Percentiles rank a stretch among this genome's conserved stretches.
These are phyloP conservation scores for Acropora yongei DNA, from an alignment of 64 coral and sea anemone genomes.

Conservation along the genomic window DNA sequence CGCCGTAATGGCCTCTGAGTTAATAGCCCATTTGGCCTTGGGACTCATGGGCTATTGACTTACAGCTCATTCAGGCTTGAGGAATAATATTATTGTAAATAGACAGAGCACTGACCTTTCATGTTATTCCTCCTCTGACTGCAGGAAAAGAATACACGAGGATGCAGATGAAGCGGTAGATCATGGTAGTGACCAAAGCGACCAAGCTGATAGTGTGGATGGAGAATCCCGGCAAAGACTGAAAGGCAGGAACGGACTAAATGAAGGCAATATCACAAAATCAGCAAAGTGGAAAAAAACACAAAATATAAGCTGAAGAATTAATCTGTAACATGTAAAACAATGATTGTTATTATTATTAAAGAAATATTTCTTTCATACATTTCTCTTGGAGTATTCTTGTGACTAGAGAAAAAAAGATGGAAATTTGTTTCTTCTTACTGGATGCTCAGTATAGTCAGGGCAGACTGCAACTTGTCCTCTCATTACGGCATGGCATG, in stretches of 20 bases:
- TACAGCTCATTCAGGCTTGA: too few relatives aligned
- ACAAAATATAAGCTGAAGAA: not conserved
- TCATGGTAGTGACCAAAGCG: not conserved
- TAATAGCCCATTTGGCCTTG: too few relatives aligned
- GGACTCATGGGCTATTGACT: too few relatives aligned
- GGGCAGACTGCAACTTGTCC: too few relatives aligned
- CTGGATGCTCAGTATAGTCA: too few relatives aligned
- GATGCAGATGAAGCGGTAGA: not conserved
- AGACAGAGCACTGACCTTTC: not conserved
- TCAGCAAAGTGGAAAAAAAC: not conserved
- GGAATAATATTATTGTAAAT: too few relatives aligned
- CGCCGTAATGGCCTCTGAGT: too few relatives aligned
- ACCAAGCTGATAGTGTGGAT: not conserved
- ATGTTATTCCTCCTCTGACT: not conserved
- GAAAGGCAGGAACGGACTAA: not conserved
- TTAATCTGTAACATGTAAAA: not conserved
- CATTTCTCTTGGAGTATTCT: too few relatives aligned
- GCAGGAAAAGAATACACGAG: constrained; percentile 39
- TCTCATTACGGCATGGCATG: too few relatives aligned
- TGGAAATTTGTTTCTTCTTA: too few relatives aligned
- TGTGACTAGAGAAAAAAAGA: too few relatives aligned
- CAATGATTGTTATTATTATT: not conserved
- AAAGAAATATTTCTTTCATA: too few relatives aligned
- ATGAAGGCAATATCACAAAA: constrained; percentile 5
- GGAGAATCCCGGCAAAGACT: not conserved